Conservation (phyloP, 2,113 vertebrate species). For the Microcebus murinus region DNA sequence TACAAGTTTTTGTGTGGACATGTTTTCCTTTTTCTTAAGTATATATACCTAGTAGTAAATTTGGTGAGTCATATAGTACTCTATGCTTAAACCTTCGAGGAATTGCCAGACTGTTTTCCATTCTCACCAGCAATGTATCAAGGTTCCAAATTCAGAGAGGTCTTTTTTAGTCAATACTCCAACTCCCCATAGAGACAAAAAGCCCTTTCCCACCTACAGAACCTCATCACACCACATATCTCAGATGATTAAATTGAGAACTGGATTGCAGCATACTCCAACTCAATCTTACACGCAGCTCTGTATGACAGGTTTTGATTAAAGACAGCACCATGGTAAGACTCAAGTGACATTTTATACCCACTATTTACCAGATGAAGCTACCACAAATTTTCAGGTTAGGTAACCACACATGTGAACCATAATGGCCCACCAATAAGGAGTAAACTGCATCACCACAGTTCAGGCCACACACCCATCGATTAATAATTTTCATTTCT, state of each 20-base stretch:
- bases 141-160: not conserved
- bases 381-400: not conserved
- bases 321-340: not conserved
- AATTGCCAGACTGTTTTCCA: not conserved
- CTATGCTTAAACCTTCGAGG: not conserved
- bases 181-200: not conserved
- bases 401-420: not conserved
- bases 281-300: not conserved
- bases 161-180: not conserved
- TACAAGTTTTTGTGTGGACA: not conserved
- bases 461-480: not conserved
- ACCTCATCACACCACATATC: not conserved
- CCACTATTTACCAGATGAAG: not conserved
- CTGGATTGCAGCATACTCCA: not conserved
- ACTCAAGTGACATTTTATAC: not conserved
- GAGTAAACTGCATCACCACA: not conserved
- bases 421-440: not conserved
- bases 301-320: not conserved
- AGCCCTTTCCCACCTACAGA: not conserved
- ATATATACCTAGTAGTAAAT: not conserved
- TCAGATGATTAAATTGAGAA: conserved; percentile 13
- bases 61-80: not conserved
- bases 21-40: not conserved
- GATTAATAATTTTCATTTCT: not conserved
- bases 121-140: not conserved